Evolutionary conservation across 2,797 vertebrate genomes (phyloP), one percentile per base, ranked within the genome.

Genomic region (Xiphorhynchus erythropygius): DNA sequence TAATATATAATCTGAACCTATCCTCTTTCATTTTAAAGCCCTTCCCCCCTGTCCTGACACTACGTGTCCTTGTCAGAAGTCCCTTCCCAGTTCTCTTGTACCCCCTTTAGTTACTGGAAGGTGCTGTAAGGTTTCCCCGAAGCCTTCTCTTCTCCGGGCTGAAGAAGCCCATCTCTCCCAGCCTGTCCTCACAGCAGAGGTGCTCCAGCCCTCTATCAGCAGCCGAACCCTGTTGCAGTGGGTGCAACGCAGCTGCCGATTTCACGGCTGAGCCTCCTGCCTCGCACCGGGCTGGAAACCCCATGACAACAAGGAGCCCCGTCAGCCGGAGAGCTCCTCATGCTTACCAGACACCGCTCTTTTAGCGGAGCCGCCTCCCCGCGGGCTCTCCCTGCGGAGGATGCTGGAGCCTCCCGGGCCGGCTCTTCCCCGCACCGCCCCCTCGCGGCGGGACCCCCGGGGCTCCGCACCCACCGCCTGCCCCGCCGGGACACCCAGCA

Each of bases 261-360:
- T 11, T 21, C 50, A 19, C 5, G 10, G 47, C 56, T 6, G 16
- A 55, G 24, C 27, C 28, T 57, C 37, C n/a, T 5, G 2, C 8
- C 11, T n/a, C 1, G 2, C 32, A 7, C 22, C 41, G 2, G 17
- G 12, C 57, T 57, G 44, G 71, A 76, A 52, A 59, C 6, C 8
- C 24, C 15, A 2, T 7, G 55, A 28, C 25, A 75, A 47, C 7
- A 17, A 39, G 50, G 19, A 25, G 35, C 30, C 39, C 18, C 2
- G 1, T n/a, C 59, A 35, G 24, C 33, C n/a, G 9, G 37, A 27
- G 17, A 39, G 24, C 27, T 27, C 35, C 68, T 13, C 7, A 25
- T 9, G 8, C 37, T 33, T 1, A 5, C 3, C 23, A 30, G 25
- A 17, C 67, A 6, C 5, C 11, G 3, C 0, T 4, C 8, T 14